Percentiles rank a stretch among this genome's conserved stretches.
Conservation (phyloP, 2,888 invertebrate genomes). For the Drosophila nr. medialis region DNA sequence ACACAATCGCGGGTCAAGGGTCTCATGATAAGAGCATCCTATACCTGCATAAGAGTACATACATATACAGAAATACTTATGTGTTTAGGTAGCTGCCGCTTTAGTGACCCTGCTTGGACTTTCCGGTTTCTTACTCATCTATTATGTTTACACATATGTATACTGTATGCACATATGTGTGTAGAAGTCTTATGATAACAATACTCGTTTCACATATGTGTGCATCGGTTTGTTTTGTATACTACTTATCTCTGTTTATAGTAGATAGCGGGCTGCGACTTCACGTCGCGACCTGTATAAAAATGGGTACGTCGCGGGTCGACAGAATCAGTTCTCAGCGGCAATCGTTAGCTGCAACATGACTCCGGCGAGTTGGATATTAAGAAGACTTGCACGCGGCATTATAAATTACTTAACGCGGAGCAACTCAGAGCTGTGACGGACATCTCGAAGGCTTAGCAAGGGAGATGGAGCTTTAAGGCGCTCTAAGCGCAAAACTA, state of each 20-base stretch:
- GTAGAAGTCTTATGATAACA: slow-evolving; percentile 35
- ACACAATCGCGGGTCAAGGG: slow-evolving; percentile 41
- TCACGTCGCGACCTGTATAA: slow-evolving; percentile 53
- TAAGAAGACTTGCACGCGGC: background rate
- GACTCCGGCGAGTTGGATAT: slow-evolving; percentile 12
- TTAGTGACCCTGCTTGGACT: slow-evolving; percentile 23
- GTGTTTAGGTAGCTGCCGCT: slow-evolving; percentile 12
- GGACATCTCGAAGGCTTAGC: slow-evolving; percentile 12
- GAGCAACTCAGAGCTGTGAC: slow-evolving; percentile 15
- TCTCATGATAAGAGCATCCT: slow-evolving; percentile 33
- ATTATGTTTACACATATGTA: slow-evolving; percentile 2
- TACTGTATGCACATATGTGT: slow-evolving; percentile 2
- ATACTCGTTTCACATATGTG: slow-evolving; percentile 21
- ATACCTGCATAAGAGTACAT: slow-evolving; percentile 8
- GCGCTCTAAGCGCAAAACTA: slow-evolving; percentile 60
- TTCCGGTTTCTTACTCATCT: slow-evolving; percentile 19
- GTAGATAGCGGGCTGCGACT: slow-evolving; percentile 32
- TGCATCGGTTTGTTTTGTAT: slow-evolving; percentile 19
- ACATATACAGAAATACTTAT: slow-evolving; percentile 1
- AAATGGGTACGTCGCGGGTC: slow-evolving; percentile 38
- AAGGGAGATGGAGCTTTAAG: slow-evolving; percentile 60
- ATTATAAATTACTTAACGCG: background rate
- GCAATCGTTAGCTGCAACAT: slow-evolving; percentile 55
- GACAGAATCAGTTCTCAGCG: slow-evolving; percentile 58
- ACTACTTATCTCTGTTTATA: slow-evolving; percentile 52